A percentile compares a stretch with the other conserved stretches of the same genome.
Evolutionary conservation across 2,888 invertebrate species (phyloP).

Genomic region (Rapana venosa): DNA sequence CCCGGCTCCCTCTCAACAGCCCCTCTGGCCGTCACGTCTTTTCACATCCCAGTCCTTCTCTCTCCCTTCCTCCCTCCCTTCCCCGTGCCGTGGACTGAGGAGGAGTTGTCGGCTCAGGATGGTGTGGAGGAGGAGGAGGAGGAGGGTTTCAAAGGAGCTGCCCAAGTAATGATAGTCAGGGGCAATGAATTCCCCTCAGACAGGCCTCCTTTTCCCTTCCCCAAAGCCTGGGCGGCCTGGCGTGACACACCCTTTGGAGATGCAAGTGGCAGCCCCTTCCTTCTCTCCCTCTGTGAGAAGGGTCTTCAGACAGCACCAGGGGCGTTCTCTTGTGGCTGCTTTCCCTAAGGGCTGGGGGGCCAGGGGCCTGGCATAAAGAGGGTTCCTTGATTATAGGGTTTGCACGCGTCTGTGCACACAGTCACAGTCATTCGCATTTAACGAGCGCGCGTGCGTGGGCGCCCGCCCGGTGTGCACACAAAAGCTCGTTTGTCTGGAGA

Average conservation of each 20-base stretch:
- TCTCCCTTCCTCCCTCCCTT: background rate
- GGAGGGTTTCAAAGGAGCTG: constrained; percentile 14
- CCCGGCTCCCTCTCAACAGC: constrained; percentile 1
- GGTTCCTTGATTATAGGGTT: constrained; percentile 10
- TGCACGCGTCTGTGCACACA: background rate
- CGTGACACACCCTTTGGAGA: too few relatives aligned
- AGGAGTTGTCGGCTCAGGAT: background rate
- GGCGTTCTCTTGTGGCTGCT: constrained; percentile 1
- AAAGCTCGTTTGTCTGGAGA: too few relatives aligned
- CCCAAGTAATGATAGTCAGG: constrained; percentile 14
- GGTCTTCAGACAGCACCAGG: background rate
- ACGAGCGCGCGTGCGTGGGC: background rate
- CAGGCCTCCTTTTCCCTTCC: background rate
- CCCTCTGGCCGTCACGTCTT: background rate
- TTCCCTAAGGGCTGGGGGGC: background rate
- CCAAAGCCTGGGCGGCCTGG: too few relatives aligned
- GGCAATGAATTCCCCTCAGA: background rate
- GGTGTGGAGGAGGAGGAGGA: constrained; percentile 2
- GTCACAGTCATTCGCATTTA: background rate
- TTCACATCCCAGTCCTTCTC: background rate
- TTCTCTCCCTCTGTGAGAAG: background rate
- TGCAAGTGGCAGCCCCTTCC: background rate
- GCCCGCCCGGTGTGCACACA: background rate
- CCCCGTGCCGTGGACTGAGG: background rate
- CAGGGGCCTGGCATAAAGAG: background rate